phyloP scores from a whole-genome alignment of 2,113 vertebrate genomes.

The Condylura cristata region DNA sequence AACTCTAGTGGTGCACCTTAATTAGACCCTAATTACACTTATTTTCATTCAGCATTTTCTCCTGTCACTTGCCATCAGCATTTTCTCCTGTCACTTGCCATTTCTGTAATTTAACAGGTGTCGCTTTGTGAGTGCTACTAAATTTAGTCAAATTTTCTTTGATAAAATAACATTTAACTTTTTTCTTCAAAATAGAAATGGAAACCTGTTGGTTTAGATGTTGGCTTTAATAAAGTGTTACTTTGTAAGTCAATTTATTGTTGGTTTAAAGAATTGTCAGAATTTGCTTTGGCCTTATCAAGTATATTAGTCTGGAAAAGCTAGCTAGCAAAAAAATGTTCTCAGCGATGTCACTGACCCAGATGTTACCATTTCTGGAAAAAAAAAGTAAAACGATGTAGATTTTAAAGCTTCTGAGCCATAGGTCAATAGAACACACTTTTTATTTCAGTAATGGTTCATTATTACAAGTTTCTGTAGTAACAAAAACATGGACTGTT shows the following conservation, averaged over 20 bases:
- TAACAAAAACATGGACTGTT: neutral
- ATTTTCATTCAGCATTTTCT: conserved; percentile 24
- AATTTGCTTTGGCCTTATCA: conserved; percentile 8
- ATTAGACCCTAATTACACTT: neutral
- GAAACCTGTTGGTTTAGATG: conserved; percentile 25
- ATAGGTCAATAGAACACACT: neutral
- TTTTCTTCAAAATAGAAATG: conserved; percentile 46
- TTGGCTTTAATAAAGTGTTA: neutral
- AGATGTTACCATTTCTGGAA: neutral
- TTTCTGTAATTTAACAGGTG: neutral
- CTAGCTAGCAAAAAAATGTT: neutral
- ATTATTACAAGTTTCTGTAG: neutral
- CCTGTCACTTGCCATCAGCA: neutral
- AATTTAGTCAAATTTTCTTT: conserved; percentile 8
- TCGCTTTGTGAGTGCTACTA: conserved; percentile 23
- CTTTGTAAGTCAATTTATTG: neutral
- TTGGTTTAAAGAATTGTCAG: neutral
- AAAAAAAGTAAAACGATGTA: neutral
- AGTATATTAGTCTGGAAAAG: neutral
- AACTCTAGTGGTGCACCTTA: neutral
- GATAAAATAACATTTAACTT: conserved; percentile 9
- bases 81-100: neutral
- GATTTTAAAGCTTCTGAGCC: neutral
- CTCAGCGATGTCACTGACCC: neutral
- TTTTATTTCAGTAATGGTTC: neutral